A percentile compares a stretch with the other conserved stretches of the same genome.
Conservation (phyloP, 2,113 vertebrate genomes). For the Camelus bactrianus region DNA sequence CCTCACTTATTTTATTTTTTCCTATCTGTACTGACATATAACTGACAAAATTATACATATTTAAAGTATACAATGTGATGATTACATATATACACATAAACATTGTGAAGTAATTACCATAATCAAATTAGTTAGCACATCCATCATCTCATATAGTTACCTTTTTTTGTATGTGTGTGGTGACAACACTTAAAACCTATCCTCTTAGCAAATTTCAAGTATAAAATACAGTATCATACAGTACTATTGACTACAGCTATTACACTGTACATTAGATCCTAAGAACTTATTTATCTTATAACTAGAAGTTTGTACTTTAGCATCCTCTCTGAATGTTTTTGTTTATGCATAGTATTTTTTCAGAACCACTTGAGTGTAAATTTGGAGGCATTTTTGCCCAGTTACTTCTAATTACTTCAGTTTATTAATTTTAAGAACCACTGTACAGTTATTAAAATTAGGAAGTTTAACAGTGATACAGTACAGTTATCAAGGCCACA, state of each 20-base stretch:
- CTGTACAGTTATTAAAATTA: conserved; percentile 5
- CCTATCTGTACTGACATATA: neutral
- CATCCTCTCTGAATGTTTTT: neutral
- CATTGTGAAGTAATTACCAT: neutral
- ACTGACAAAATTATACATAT: neutral
- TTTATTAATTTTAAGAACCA: neutral
- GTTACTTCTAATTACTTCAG: conserved; percentile 12
- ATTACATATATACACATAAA: neutral
- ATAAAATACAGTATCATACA: neutral
- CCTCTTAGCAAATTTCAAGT: neutral
- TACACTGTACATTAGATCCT: neutral
- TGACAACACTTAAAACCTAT: neutral
- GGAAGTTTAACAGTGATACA: neutral
- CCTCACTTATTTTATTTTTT: neutral
- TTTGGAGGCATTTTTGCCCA: conserved; percentile 38
- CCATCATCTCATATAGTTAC: neutral
- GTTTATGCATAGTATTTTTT: neutral
- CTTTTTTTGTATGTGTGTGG: neutral
- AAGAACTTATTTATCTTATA: neutral
- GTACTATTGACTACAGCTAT: neutral
- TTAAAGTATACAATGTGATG: neutral
- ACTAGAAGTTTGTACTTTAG: neutral
- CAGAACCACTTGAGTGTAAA: neutral
- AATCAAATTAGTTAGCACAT: neutral
- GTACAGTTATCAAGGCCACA: neutral